These are phyloP conservation scores for Cydia pomonella DNA, from an alignment of 1,140 invertebrate species.

Conservation along the genomic window DNA sequence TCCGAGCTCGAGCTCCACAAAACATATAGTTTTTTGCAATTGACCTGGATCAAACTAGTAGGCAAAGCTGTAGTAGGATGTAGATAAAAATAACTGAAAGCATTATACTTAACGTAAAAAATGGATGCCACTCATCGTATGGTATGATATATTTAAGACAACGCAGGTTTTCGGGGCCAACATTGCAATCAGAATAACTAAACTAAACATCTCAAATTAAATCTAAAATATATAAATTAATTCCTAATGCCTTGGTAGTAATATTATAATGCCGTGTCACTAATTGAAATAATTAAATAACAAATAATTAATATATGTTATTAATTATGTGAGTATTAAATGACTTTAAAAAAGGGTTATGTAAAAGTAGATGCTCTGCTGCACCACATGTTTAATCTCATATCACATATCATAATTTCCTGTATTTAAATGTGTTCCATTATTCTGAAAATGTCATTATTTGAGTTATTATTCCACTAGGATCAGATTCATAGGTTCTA, in stretches of 20 bases:
- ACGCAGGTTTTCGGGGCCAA: background rate
- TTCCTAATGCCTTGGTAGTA: too few species aligned
- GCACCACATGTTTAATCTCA: background rate
- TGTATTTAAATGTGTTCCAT: constrained; percentile 38
- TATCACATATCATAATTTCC: constrained; percentile 39
- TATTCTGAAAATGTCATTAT: constrained; percentile 39
- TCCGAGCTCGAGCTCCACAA: constrained; percentile 1
- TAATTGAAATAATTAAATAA: too few species aligned
- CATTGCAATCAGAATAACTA: too few species aligned
- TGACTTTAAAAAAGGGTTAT: background rate
- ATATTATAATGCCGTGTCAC: too few species aligned
- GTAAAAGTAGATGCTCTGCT: background rate
- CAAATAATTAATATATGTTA: too few species aligned
- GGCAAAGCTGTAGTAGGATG: background rate
- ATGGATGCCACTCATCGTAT: background rate
- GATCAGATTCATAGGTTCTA: constrained; percentile 36
- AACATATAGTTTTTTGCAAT: background rate
- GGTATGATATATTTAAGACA: background rate
- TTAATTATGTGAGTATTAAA: background rate
- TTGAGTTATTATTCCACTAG: constrained; percentile 37
- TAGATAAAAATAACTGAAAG: background rate
- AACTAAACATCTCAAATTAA: too few species aligned
- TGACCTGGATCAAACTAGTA: background rate
- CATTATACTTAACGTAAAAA: too few species aligned
- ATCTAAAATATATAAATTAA: too few species aligned